Conservation (phyloP, 2,888 invertebrate genomes). For the Drosophila falleni region DNA sequence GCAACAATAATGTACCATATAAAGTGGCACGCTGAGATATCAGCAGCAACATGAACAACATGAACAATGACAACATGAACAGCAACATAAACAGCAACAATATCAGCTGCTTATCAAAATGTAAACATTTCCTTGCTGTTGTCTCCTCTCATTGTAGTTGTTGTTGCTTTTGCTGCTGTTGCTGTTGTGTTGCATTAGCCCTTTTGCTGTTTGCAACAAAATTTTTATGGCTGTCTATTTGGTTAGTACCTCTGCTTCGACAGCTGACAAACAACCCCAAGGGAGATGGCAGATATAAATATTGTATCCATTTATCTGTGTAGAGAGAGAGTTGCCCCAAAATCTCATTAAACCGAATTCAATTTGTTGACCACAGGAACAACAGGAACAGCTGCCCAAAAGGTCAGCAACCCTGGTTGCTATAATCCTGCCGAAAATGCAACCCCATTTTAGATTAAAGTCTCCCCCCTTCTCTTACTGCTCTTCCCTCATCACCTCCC, state of each 20-base stretch:
- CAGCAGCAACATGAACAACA: conserved; percentile 18
- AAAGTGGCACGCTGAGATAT: conserved; percentile 42
- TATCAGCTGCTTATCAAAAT: conserved; percentile 54
- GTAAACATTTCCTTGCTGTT: conserved; percentile 57
- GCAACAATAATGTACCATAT: conserved; percentile 11
- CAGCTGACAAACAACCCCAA: conserved; percentile 8
- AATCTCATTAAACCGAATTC: conserved; percentile 15
- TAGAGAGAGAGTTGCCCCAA: background rate
- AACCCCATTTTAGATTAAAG: conserved; percentile 7
- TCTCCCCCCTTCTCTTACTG: background rate
- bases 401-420: conserved; percentile 40
- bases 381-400: background rate
- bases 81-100: conserved; percentile 4
- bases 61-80: conserved; percentile 4
- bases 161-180: conserved; percentile 7
- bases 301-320: background rate
- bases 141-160: conserved; percentile 14
- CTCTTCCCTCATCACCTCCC: background rate
- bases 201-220: conserved; percentile 5
- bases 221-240: conserved; percentile 9
- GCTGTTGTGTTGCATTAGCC: conserved; percentile 4
- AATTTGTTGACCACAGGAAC: conserved; percentile 39
- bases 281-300: background rate
- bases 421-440: conserved; percentile 17
- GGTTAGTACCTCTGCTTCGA: background rate